A percentile compares a stretch with the other conserved stretches of the same genome.
Conservation (phyloP, 2,888 invertebrate species). For the Euclidia mi region DNA sequence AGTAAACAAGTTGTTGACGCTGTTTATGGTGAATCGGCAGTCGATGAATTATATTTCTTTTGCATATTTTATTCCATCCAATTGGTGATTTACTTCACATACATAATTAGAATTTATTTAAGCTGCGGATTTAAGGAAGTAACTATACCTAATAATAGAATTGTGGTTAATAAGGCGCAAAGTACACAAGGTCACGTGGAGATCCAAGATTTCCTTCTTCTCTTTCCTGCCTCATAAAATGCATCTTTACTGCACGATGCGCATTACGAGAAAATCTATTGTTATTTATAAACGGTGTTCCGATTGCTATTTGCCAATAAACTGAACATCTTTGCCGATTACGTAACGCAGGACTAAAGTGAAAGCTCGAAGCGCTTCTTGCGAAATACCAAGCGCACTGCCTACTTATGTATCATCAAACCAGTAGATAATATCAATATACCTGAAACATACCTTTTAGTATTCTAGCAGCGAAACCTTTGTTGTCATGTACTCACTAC, state of each 20-base stretch:
- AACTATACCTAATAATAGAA: too few relatives aligned
- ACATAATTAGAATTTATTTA: too few relatives aligned
- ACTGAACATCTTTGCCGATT: constrained; percentile 12
- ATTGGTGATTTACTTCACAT: neutral
- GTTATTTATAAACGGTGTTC: too few relatives aligned
- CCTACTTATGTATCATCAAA: constrained; percentile 24
- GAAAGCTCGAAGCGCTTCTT: constrained; percentile 45
- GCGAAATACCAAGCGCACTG: constrained; percentile 7
- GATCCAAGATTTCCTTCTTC: too few relatives aligned
- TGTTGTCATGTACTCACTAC: constrained; percentile 2
- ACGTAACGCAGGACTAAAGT: constrained; percentile 30
- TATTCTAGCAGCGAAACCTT: constrained; percentile 27
- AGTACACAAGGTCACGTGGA: too few relatives aligned
- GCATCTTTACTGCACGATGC: too few relatives aligned
- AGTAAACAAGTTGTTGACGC: constrained; percentile 36
- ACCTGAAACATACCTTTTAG: too few relatives aligned
- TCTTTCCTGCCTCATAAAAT: too few relatives aligned
- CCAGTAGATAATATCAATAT: constrained; percentile 19
- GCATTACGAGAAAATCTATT: too few relatives aligned
- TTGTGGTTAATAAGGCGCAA: too few relatives aligned
- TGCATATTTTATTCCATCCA: constrained; percentile 35
- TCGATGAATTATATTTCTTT: constrained; percentile 45
- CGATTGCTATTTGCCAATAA: too few relatives aligned
- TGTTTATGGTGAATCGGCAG: constrained; percentile 51
- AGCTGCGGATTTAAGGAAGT: too few relatives aligned